A percentile compares a stretch with the other conserved stretches of the same genome.
Evolutionary conservation across 2,888 invertebrate genomes (phyloP).

Genomic region (Sphecodes monilicornis): DNA sequence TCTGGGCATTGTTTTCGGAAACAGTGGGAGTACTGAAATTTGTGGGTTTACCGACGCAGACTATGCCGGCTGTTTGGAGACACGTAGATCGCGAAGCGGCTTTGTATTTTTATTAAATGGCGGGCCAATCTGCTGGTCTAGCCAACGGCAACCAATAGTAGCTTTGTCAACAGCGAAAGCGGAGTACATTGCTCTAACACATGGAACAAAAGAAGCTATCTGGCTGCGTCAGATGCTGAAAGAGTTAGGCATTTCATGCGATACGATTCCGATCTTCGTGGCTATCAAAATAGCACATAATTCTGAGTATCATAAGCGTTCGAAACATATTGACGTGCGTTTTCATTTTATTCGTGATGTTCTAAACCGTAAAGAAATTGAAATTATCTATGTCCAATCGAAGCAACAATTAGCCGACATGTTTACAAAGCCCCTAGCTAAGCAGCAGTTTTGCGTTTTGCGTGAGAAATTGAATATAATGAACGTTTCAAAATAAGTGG

Average conservation of each 20-base stretch:
- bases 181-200: neutral
- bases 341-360: constrained; percentile 8
- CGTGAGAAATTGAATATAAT: neutral
- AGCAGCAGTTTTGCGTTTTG: constrained; percentile 10
- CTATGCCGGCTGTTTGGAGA: constrained; percentile 34
- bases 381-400: too few relatives aligned
- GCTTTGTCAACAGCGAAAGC: neutral
- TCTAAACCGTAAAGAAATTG: neutral
- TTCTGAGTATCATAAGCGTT: constrained; percentile 24
- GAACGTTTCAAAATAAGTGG: neutral
- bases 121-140: neutral
- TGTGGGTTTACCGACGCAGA: constrained; percentile 33
- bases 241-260: neutral
- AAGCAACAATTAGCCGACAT: constrained; percentile 15
- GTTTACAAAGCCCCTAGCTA: constrained; percentile 59
- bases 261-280: neutral
- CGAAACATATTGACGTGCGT: constrained; percentile 72
- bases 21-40: constrained; percentile 5
- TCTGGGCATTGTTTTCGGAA: constrained; percentile 32
- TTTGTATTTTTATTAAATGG: too few relatives aligned
- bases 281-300: neutral
- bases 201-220: neutral
- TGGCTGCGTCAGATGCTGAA: neutral
- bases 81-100: too few relatives aligned
- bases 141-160: neutral